Percentiles rank a stretch among this genome's conserved stretches.
These are phyloP conservation scores for Globodera rostochiensis DNA, from an alignment of 1,140 invertebrate genomes.

Conservation along the genomic window DNA sequence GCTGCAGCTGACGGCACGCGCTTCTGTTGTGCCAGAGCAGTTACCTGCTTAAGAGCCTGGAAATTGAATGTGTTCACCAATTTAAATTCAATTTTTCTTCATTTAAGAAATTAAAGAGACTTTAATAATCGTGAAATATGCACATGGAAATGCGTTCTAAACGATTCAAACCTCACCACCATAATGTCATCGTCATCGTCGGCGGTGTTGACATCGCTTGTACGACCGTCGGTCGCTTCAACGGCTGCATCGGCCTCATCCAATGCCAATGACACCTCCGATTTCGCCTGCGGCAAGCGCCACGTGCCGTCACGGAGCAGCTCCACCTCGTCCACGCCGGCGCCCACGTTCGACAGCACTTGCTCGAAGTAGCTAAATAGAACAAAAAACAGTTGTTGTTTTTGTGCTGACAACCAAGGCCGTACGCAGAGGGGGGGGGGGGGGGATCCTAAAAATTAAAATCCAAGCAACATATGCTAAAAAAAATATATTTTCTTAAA, in stretches of 20 bases:
- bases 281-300: not conserved
- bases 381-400: not conserved
- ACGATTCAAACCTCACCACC: constrained; percentile 3
- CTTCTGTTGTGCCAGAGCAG: not conserved
- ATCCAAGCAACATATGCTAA: no score
- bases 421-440: no score
- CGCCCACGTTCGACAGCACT: constrained; percentile 71
- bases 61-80: not conserved
- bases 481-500: no score
- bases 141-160: no score
- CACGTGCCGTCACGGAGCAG: constrained; percentile 57
- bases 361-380: constrained; percentile 77
- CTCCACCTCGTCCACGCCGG: constrained; percentile 52
- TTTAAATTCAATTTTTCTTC: no score
- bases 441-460: no score
- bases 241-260: constrained; percentile 12
- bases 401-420: no score
- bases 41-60: not conserved
- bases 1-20: constrained; percentile 43
- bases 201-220: constrained; percentile 12
- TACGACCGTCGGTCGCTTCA: not conserved
- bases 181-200: constrained; percentile 30
- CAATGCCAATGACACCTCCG: not conserved
- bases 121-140: no score
- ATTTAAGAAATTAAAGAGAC: no score